Evolutionary conservation across 2,113 vertebrate species (phyloP), one percentile per base, ranked within the genome.

Genomic region (Physeter macrocephalus): DNA sequence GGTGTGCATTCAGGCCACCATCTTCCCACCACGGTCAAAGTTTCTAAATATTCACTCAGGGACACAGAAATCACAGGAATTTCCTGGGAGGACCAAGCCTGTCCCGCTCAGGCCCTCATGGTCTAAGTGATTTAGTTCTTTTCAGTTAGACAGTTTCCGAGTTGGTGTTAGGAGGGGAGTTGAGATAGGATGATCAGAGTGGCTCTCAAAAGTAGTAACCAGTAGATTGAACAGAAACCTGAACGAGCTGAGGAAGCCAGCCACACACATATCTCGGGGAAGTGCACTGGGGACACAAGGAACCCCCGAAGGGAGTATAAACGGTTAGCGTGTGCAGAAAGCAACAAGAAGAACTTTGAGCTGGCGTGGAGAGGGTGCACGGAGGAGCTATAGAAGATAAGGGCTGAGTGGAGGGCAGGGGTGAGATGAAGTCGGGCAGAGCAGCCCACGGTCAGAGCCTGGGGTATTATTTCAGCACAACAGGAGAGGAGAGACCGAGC

Each of bases 221-320:
- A 39, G 20, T 27, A 25, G 66, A 61, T 3, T 23, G 21, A 88
- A 41, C 61, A n/a, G 25, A 67, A 52, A 84, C 11, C 54, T 43
- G 39, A 41, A 74, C 13, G 46, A 52, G 14, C 61, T 34, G 14
- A 67, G 46, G 64, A 59, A 36, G 46, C n/a, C 34, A 89, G 62
- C 21, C 59, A 72, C 0, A 7, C 62, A 59, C 18, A 18, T 2
- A 0, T 2, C 8, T 17, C 20, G 2, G 8, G 17, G 9, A 39
- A 23, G 27, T 17, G 27, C 39, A 43, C 13, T 1, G 14, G 0
- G 8, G 84, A 15, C n/a, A 6, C 6, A 18, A 34, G 21, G 31
- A 85, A 20, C 6, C 15, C 39, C 14, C 0, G n/a, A 25, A 0
- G 49, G 5, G 31, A 31, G 20, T 2, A 8, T 29, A 8, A 13